phyloP scores from a whole-genome alignment of 2,113 vertebrate genomes.

The Sciurus niger region DNA sequence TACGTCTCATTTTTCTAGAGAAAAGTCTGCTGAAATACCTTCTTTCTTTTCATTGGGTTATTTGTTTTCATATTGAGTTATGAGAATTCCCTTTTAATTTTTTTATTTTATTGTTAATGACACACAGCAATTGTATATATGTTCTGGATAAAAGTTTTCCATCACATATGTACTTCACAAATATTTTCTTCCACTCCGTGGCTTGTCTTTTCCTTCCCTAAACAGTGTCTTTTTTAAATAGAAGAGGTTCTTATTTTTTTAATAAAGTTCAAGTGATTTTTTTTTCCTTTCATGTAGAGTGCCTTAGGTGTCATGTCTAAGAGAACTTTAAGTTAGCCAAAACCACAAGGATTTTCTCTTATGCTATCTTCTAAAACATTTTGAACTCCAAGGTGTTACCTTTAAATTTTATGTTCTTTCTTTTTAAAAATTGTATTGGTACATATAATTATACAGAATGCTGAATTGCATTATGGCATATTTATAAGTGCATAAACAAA shows the following conservation, averaged over 20 bases:
- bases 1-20: neutral
- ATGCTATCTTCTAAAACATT: neutral
- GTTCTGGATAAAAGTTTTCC: neutral
- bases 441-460: too few relatives aligned
- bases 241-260: neutral
- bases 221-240: neutral
- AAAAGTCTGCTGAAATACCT: neutral
- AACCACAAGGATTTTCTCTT: neutral
- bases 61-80: neutral
- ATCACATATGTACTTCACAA: neutral
- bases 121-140: neutral
- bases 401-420: neutral
- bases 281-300: neutral
- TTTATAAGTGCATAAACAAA: too few relatives aligned
- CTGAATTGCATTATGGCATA: too few relatives aligned
- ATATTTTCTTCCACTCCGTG: neutral
- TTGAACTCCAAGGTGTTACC: neutral
- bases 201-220: neutral
- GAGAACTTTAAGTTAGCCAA: neutral
- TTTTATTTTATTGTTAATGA: neutral
- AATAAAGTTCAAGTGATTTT: neutral
- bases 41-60: neutral
- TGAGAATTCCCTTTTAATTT: neutral
- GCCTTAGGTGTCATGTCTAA: neutral
- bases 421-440: neutral